Evolutionary conservation across 1,140 invertebrate genomes (phyloP), one percentile per base, ranked within the genome.

Genomic region (Semibalanus balanoides): DNA sequence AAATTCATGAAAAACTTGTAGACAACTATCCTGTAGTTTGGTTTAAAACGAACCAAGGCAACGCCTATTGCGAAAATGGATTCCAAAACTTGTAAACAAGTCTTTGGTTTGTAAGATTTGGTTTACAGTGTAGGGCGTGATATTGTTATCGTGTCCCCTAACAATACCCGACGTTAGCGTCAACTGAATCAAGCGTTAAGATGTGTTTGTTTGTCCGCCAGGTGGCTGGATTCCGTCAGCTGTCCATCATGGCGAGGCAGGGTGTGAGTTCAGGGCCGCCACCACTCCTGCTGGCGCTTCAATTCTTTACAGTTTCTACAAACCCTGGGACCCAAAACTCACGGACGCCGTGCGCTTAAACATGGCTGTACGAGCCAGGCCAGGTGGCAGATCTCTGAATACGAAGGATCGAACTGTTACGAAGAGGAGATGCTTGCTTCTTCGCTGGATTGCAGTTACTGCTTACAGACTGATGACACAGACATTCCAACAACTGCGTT

Each of bases 161-260:
- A n/a, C n/a, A n/a, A n/a, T n/a, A n/a, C n/a, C n/a, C n/a, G n/a
- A n/a, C n/a, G n/a, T n/a, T n/a, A n/a, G n/a, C n/a, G n/a, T n/a
- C n/a, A n/a, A n/a, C n/a, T n/a, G n/a, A n/a, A n/a, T n/a, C n/a
- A n/a, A n/a, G n/a, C n/a, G n/a, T n/a, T n/a, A n/a, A n/a, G n/a
- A n/a, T n/a, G n/a, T n/a, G n/a, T n/a, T n/a, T 29, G 29, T 35
- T 22, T 78, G 76, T 78, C 76, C 83, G 85, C 73, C 84, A 93
- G 91, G n/a, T 98, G 96, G 97, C 84, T 98, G 73, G 96, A 99
- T 83, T 98, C n/a, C 96, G 0, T 98, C 95, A n/a, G 0, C 86
- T 97, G 70, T 99, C 97, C 0, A 92, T 99, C 51, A 98, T 99
- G 95, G 97, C n/a, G n/a, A n/a, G 99, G 84, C 98, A 99, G 83